A percentile compares a stretch with the other conserved stretches of the same genome.
Conservation (phyloP, 2,113 vertebrate genomes). For the Periophthalmodon schlosseri region DNA sequence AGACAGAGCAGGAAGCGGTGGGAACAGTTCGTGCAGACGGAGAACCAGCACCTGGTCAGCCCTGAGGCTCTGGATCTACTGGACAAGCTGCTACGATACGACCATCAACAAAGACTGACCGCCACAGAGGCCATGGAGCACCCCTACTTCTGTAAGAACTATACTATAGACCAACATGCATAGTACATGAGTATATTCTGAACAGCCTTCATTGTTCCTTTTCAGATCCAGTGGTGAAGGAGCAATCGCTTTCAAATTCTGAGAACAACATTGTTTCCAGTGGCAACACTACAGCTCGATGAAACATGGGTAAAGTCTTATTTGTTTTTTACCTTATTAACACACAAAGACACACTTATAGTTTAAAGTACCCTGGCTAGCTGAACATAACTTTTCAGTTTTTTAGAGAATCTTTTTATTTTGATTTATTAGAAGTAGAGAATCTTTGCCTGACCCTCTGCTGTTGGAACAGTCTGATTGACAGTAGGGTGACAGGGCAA, state of each 20-base stretch:
- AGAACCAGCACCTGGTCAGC: constrained; percentile 96
- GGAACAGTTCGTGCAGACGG: constrained; percentile 98
- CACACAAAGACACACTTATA: neutral
- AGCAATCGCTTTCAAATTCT: constrained; percentile 90
- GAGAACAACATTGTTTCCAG: constrained; percentile 93
- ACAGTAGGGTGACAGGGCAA: too few relatives aligned
- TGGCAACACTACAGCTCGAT: constrained; percentile 90
- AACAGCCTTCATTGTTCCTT: neutral
- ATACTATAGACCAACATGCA: neutral
- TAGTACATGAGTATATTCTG: neutral
- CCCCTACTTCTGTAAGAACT: constrained; percentile 93
- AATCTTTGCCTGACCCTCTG: too few relatives aligned
- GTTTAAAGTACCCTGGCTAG: neutral
- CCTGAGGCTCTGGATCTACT: constrained; percentile 94
- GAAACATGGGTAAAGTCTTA: constrained; percentile 76
- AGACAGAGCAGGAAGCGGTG: constrained; percentile 97
- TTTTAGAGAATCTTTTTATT: too few relatives aligned
- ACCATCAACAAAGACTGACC: constrained; percentile 97
- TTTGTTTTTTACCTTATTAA: neutral
- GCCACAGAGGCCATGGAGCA: constrained; percentile 98
- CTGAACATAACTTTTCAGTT: too few relatives aligned
- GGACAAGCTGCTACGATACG: constrained; percentile 98
- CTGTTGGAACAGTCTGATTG: too few relatives aligned
- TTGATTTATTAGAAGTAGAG: too few relatives aligned
- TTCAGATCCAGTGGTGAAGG: constrained; percentile 91